Base-by-base conservation (phyloP, 2,113 vertebrate species). In the Oreochromis aureus region DNA sequence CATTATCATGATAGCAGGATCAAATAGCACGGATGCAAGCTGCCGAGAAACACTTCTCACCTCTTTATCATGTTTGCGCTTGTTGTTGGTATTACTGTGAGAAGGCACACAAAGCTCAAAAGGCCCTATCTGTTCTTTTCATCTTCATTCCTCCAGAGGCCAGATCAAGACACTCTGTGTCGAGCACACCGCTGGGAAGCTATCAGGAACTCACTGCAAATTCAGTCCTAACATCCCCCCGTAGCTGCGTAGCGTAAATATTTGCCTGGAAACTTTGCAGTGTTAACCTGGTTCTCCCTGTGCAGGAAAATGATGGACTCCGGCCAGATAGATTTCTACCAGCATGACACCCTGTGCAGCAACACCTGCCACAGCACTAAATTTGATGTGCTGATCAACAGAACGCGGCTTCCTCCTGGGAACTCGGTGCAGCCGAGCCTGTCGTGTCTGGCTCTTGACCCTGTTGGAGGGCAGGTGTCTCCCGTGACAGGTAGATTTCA, bases 241-340 rank as follows among this genome's bases (percentile, higher is more conserved):
- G 27, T 10, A 73, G 80, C 63, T 86, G 6, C 4, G 13, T 10
- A 73, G 66, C 22, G 83, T 54, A 83, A 83, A 86, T 9, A 48
- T 85, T 55, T 84, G 82, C 84, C 56, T 34, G 36, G 46, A 71
- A 80, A 53, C 7, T 88, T 46, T 44, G 15, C 6, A 5, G 12
- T 48, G 27, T 76, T 59, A 88, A 90, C 54, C 83, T 81, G 85
- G 55, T 39, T 86, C 78, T 79, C 56, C 18, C 76, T 53, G 18
- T 58, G 82, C 94, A 99, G 98, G 95, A 99, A 98, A 95, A 98
- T 99, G 98, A 99, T 99, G 98, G 98, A 99, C 91, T 98, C 97
- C 0, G 98, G 98, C 59, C 98, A 99, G 93, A 98, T 99, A 41
- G 98, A 99, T 91, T 99, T 99, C 94, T 99, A 98, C 95, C 98